These are phyloP conservation scores for Emys orbicularis DNA, from an alignment of 2,797 vertebrate species.

Conservation along the genomic window DNA sequence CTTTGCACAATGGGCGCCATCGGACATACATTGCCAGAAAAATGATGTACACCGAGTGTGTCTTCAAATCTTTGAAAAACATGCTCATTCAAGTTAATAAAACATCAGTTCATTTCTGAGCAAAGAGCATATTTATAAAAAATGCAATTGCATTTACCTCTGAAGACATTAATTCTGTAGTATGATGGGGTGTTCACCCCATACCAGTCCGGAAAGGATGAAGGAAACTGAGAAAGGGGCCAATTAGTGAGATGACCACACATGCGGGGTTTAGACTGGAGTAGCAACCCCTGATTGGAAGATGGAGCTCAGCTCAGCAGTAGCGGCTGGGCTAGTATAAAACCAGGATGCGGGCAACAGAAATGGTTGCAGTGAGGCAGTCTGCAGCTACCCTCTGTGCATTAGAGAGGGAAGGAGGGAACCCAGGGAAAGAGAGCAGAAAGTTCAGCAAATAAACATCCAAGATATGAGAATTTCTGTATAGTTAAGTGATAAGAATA, in stretches of 20 bases:
- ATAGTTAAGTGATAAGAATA: background rate
- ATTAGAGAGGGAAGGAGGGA: background rate
- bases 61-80: background rate
- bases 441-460: background rate
- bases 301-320: background rate
- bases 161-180: background rate
- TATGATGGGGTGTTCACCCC: too few species aligned
- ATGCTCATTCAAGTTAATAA: background rate
- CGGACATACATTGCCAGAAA: fast-evolving
- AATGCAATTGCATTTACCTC: background rate
- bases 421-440: background rate
- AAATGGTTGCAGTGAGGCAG: background rate
- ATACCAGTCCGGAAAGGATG: background rate
- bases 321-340: background rate
- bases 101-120: background rate
- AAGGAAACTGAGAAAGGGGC: background rate
- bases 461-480: background rate
- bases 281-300: background rate
- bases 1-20: background rate
- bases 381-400: background rate
- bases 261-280: background rate
- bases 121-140: background rate
- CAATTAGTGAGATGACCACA: background rate
- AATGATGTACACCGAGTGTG: fast-evolving
- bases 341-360: background rate